Conservation (phyloP, 2,113 vertebrate genomes). For the Lepus timidus region DNA sequence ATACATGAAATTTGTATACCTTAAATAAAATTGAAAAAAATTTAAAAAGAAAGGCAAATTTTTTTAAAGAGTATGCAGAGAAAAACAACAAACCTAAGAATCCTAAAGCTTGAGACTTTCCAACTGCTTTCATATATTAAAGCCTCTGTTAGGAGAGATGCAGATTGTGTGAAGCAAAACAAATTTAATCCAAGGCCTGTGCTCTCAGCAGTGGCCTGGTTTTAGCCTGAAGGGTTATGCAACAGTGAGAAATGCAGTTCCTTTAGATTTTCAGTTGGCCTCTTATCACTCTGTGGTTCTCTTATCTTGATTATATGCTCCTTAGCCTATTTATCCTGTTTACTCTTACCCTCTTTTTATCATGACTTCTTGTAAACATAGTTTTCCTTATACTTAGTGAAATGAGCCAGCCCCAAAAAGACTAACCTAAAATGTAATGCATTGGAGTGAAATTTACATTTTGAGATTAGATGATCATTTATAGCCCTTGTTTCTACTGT, state of each 20-base stretch:
- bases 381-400: not conserved
- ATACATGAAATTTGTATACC: too few species aligned
- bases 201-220: not conserved
- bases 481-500: too few species aligned
- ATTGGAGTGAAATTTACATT: too few species aligned
- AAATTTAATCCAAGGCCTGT: not conserved
- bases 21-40: too few species aligned
- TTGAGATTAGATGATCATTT: too few species aligned
- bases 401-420: too few species aligned
- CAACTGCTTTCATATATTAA: not conserved
- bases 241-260: not conserved
- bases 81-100: not conserved
- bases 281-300: not conserved
- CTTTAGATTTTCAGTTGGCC: not conserved
- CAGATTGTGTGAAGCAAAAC: not conserved
- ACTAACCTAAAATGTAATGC: too few species aligned
- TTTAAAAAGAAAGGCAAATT: not conserved
- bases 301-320: not conserved
- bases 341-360: not conserved
- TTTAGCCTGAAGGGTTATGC: not conserved
- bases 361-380: not conserved
- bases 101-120: not conserved
- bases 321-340: not conserved
- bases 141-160: conserved; percentile 9
- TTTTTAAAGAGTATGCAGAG: not conserved